Percentiles rank a stretch among this genome's conserved stretches.
Evolutionary conservation across 2,888 invertebrate genomes (phyloP).

Genomic region (Athalia rosae): DNA sequence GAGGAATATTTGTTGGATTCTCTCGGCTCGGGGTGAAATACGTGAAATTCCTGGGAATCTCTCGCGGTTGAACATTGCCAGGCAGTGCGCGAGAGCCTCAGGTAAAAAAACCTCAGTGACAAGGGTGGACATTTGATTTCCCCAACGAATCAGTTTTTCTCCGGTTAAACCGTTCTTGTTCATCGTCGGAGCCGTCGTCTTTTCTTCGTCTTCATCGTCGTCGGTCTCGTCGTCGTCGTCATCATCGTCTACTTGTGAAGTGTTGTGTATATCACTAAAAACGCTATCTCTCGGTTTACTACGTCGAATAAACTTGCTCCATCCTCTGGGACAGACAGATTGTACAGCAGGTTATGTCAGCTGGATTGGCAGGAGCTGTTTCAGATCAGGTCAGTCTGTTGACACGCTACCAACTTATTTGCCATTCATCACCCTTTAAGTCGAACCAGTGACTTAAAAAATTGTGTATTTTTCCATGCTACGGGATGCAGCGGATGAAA

Average conservation of each 20-base stretch:
- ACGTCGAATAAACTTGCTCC: constrained; percentile 33
- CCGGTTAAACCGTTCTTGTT: constrained; percentile 38
- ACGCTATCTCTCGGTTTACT: too few species aligned
- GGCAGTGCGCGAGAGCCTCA: constrained; percentile 52
- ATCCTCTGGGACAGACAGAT: constrained; percentile 44
- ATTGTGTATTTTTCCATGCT: constrained; percentile 72
- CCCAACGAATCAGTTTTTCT: constrained; percentile 27
- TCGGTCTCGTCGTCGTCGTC: constrained; percentile 1
- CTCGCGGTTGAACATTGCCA: constrained; percentile 57
- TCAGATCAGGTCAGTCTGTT: constrained; percentile 69
- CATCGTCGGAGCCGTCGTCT: not conserved
- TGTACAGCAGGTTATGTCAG: constrained; percentile 69
- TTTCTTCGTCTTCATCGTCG: not conserved
- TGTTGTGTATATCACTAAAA: not conserved
- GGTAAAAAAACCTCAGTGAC: constrained; percentile 37
- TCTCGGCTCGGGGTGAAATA: constrained; percentile 50
- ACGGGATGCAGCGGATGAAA: constrained; percentile 74
- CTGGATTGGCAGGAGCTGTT: constrained; percentile 70
- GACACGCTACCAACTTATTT: constrained; percentile 48
- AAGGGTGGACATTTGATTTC: constrained; percentile 30
- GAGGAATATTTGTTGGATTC: constrained; percentile 56
- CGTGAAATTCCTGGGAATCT: constrained; percentile 56
- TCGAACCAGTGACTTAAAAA: constrained; percentile 64
- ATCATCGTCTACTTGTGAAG: not conserved
- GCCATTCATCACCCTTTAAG: constrained; percentile 55